Percentiles rank a stretch among this genome's conserved stretches.
Conservation (phyloP, 2,888 invertebrate species). For the Seladonia tumulorum region DNA sequence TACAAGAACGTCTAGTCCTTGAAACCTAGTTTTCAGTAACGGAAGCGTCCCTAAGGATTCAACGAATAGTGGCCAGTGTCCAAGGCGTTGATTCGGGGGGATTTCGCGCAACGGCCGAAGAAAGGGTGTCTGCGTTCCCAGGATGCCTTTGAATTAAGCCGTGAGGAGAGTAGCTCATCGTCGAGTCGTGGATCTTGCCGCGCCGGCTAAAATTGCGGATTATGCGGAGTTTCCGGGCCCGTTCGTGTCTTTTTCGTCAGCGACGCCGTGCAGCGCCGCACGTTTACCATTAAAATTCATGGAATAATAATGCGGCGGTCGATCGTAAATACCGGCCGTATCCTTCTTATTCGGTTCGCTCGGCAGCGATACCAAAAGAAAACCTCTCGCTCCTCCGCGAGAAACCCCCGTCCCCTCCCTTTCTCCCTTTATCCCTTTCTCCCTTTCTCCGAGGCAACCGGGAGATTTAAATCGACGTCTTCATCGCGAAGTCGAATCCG, state of each 20-base stretch:
- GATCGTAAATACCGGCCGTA: conserved; percentile 74
- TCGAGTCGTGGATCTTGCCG: conserved; percentile 69
- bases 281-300: conserved; percentile 82
- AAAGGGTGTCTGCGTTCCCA: conserved; percentile 58
- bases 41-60: not conserved
- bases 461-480: conserved; percentile 15
- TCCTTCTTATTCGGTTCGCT: conserved; percentile 60
- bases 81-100: not conserved
- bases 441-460: not conserved
- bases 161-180: conserved; percentile 44
- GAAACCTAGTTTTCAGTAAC: not conserved
- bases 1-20: too few relatives aligned
- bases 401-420: not conserved
- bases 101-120: not conserved
- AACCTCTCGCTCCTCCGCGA: not conserved
- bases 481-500: not conserved
- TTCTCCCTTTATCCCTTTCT: not conserved
- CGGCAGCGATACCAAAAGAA: conserved; percentile 33
- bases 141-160: conserved; percentile 74
- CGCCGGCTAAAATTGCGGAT: conserved; percentile 75
- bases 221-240: conserved; percentile 66
- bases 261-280: conserved; percentile 24
- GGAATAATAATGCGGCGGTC: conserved; percentile 80
- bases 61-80: not conserved
- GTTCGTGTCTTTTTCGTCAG: conserved; percentile 43